Percentiles rank a stretch among this genome's conserved stretches.
Conservation (phyloP, 1,140 invertebrate genomes). For the Meloidogyne floridensis region DNA sequence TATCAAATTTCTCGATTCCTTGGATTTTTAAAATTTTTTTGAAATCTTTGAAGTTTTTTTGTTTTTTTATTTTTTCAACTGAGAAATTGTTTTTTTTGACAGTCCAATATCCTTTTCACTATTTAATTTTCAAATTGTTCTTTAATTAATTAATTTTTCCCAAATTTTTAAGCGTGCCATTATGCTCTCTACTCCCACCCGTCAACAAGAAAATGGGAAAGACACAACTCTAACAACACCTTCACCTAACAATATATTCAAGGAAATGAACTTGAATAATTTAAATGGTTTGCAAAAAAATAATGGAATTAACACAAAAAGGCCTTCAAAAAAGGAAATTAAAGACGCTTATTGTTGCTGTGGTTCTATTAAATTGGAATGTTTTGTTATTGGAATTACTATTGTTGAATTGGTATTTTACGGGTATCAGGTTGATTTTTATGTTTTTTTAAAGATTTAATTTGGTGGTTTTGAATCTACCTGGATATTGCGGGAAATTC, state of each 20-base stretch:
- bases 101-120: too few species aligned
- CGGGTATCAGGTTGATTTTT: constrained; percentile 4
- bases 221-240: background rate
- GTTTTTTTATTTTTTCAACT: too few species aligned
- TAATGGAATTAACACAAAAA: background rate
- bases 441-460: too few species aligned
- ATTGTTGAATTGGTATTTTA: background rate
- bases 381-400: constrained; percentile 5
- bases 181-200: background rate
- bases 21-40: too few species aligned
- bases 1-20: background rate
- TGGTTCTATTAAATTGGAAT: background rate
- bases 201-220: background rate
- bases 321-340: background rate
- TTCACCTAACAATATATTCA: background rate
- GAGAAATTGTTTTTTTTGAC: too few species aligned
- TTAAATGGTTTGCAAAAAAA: background rate
- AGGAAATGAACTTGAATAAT: background rate
- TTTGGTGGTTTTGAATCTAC: too few species aligned
- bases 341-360: background rate
- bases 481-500: too few species aligned
- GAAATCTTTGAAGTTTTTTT: too few species aligned
- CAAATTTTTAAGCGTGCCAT: background rate
- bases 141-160: too few species aligned
- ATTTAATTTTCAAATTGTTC: too few species aligned